A percentile compares a stretch with the other conserved stretches of the same genome.
Conservation (phyloP, 2,888 invertebrate genomes). For the Dendrolimus pini region DNA sequence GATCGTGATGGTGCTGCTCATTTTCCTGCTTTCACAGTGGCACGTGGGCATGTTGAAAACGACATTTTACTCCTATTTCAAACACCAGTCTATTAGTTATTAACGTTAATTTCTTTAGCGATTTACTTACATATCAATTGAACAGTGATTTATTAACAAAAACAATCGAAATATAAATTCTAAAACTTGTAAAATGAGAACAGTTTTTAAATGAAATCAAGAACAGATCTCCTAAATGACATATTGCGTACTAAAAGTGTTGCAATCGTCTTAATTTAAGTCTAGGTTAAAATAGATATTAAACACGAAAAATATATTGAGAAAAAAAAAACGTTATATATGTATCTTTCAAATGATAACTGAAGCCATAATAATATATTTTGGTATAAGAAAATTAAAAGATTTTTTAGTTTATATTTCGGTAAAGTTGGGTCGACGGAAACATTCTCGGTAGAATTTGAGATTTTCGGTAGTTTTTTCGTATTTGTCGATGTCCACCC, state of each 20-base stretch:
- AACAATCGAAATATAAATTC: no score
- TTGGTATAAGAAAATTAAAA: conserved; percentile 68
- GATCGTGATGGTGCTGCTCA: no score
- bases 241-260: conserved; percentile 64
- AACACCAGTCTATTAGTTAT: no score
- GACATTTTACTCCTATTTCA: no score
- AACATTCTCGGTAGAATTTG: conserved; percentile 24
- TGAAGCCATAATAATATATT: conserved; percentile 76
- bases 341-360: conserved; percentile 68
- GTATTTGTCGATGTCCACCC: conserved; percentile 29
- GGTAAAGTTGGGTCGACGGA: conserved; percentile 40
- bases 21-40: no score
- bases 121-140: no score
- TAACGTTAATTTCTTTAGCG: no score
- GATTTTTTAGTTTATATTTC: conserved; percentile 47
- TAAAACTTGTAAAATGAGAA: not conserved
- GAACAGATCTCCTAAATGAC: conserved; percentile 64
- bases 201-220: conserved; percentile 19
- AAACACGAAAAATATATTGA: conserved; percentile 59
- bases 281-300: conserved; percentile 59
- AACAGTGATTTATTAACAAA: no score
- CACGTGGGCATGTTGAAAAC: no score
- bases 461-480: conserved; percentile 13
- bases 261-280: conserved; percentile 66
- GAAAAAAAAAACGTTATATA: conserved; percentile 33